Conservation (phyloP, 2,113 vertebrate species). For the Penelope pileata region DNA sequence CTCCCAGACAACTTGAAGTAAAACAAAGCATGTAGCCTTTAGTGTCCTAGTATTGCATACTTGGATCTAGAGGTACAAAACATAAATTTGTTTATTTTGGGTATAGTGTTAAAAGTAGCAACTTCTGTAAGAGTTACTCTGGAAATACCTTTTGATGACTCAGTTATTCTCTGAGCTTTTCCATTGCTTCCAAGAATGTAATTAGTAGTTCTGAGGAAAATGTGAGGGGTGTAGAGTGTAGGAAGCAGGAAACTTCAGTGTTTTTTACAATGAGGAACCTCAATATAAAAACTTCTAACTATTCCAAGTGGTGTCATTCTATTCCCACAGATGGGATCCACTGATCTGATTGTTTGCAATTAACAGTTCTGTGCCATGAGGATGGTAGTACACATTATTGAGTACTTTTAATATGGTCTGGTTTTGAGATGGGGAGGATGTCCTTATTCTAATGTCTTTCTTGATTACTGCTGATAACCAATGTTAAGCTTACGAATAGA, state of each 20-base stretch:
- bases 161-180: neutral
- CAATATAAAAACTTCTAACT: slow-evolving; percentile 2
- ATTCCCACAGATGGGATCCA: neutral
- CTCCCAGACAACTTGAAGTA: neutral
- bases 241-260: neutral
- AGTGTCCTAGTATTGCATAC: neutral
- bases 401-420: neutral
- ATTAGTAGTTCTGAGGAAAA: neutral
- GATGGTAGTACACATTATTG: neutral
- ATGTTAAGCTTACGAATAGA: neutral
- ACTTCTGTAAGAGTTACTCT: neutral
- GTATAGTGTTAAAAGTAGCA: neutral
- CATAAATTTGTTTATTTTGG: neutral
- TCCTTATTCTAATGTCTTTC: neutral
- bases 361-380: neutral
- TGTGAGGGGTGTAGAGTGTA: neutral
- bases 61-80: neutral
- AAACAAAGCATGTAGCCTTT: neutral
- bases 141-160: neutral
- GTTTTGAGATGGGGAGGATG: neutral
- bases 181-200: neutral
- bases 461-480: neutral
- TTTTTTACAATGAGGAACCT: neutral
- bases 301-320: slow-evolving; percentile 23
- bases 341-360: neutral